These are phyloP conservation scores for Spodoptera frugiperda DNA, from an alignment of 1,140 invertebrate genomes.

Conservation along the genomic window DNA sequence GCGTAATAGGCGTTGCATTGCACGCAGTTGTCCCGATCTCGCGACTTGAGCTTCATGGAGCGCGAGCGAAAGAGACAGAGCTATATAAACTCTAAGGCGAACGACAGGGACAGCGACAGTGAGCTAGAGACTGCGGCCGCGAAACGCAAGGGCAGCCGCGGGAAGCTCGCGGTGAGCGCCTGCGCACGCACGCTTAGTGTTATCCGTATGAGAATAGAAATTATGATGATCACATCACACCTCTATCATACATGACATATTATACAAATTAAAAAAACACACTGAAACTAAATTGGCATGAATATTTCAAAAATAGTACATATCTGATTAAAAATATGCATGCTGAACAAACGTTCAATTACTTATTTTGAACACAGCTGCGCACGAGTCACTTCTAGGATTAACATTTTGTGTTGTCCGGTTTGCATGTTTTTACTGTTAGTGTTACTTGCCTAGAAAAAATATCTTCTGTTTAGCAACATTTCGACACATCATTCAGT, in stretches of 20 bases:
- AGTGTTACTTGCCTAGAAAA: not conserved
- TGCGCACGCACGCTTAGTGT: constrained; percentile 59
- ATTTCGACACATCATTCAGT: not conserved
- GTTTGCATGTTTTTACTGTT: not conserved
- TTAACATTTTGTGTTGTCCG: not conserved
- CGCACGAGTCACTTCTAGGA: too few relatives aligned
- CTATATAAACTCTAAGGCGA: constrained; percentile 81
- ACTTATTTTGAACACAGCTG: too few relatives aligned
- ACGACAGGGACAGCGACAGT: constrained; percentile 85
- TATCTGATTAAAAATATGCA: too few relatives aligned
- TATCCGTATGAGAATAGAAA: constrained; percentile 52
- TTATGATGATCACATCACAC: not conserved
- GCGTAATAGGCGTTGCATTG: constrained; percentile 67
- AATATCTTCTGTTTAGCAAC: not conserved
- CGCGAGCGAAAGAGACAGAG: constrained; percentile 81
- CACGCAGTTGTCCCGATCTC: constrained; percentile 80
- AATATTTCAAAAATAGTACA: too few relatives aligned
- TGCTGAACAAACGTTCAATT: too few relatives aligned
- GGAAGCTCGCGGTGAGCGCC: constrained; percentile 84
- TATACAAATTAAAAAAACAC: too few relatives aligned
- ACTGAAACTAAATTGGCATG: too few relatives aligned
- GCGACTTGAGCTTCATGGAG: constrained; percentile 81
- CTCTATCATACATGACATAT: too few relatives aligned
- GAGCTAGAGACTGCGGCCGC: constrained; percentile 87
- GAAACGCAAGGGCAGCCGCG: constrained; percentile 84